Evolutionary conservation across 2,888 invertebrate genomes (phyloP).

Genomic region (Tineola bisselliella): DNA sequence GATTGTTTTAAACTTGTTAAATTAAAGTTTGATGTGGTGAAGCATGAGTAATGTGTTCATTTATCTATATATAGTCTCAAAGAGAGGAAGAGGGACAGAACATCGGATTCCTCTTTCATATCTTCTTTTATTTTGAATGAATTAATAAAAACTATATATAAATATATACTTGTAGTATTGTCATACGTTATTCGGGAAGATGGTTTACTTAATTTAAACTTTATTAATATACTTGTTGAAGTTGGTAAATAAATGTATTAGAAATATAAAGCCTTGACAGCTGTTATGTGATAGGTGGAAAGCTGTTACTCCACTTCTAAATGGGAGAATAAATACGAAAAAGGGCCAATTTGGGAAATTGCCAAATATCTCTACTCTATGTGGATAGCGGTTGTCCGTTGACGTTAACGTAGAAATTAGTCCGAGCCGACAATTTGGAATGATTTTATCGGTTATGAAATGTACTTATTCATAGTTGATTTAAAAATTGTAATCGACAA

Average conservation of each 20-base stretch:
- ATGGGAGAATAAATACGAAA: not conserved
- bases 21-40: not conserved
- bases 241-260: constrained; percentile 15
- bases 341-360: not conserved
- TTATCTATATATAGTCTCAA: too few species aligned
- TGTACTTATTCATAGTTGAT: too few species aligned
- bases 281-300: not conserved
- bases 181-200: too few species aligned
- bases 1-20: not conserved
- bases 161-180: too few species aligned
- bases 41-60: too few species aligned
- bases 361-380: not conserved
- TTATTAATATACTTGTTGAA: constrained; percentile 5
- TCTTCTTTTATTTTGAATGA: not conserved
- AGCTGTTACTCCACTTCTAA: not conserved
- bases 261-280: not conserved
- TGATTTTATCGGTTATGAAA: not conserved
- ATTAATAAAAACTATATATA: too few species aligned
- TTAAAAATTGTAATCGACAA: too few species aligned
- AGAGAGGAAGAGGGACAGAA: not conserved
- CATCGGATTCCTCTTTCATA: not conserved
- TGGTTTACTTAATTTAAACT: too few species aligned
- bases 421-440: not conserved
- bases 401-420: not conserved
- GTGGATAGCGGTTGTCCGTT: not conserved